phyloP scores from a whole-genome alignment of 2,113 vertebrate species.

The Bettongia penicillata region DNA sequence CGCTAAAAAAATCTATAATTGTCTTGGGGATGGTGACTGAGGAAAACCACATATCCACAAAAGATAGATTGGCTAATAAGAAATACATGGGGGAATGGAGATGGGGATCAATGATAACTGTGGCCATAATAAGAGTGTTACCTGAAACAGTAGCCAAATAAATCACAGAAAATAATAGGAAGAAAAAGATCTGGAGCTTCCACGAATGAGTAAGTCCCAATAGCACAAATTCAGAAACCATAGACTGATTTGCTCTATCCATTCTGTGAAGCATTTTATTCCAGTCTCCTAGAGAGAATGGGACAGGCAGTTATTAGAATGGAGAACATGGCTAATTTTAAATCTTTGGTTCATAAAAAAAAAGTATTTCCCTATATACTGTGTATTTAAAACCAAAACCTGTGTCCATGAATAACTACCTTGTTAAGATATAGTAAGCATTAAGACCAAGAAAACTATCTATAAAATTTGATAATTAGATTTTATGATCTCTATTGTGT shows the following conservation, averaged over 20 bases:
- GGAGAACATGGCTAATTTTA: neutral
- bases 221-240: conserved; percentile 68
- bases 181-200: conserved; percentile 43
- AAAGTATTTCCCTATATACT: neutral
- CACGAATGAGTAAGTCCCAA: conserved; percentile 54
- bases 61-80: conserved; percentile 60
- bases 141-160: conserved; percentile 67
- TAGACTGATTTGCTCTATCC: conserved; percentile 58
- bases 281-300: neutral
- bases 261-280: conserved; percentile 33
- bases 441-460: neutral
- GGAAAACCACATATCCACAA: conserved; percentile 62
- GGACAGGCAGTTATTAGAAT: neutral
- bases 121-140: conserved; percentile 61
- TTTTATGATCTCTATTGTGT: neutral
- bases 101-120: conserved; percentile 43
- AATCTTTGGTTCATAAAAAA: neutral
- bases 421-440: neutral
- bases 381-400: neutral
- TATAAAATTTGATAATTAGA: neutral
- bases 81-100: conserved; percentile 71
- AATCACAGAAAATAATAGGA: conserved; percentile 55
- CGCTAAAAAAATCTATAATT: conserved; percentile 53
- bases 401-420: neutral
- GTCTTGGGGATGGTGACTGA: conserved; percentile 65